Evolutionary conservation across 2,113 vertebrate genomes (phyloP).

Genomic region (Agelaius phoeniceus): DNA sequence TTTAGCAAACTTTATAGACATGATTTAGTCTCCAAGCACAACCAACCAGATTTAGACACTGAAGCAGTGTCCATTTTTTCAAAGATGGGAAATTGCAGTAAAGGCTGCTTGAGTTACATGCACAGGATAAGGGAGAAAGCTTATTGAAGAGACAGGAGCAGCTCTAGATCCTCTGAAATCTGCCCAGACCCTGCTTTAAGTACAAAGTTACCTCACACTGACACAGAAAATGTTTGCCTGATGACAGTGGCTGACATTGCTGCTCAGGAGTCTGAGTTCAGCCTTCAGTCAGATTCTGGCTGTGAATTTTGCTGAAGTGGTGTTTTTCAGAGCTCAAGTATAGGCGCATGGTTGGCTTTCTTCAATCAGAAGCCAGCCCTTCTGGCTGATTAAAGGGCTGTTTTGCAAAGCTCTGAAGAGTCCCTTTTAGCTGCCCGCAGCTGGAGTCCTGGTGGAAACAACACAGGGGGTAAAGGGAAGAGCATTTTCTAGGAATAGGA

Average conservation of each 20-base stretch:
- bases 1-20: not conserved
- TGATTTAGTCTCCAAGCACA: not conserved
- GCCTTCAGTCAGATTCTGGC: not conserved
- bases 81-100: not conserved
- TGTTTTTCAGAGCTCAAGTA: conserved; percentile 22
- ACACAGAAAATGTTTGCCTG: not conserved
- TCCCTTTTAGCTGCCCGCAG: not conserved
- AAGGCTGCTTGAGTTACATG: not conserved
- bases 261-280: not conserved
- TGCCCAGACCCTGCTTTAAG: not conserved
- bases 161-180: not conserved
- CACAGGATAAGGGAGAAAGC: not conserved
- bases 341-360: not conserved
- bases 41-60: not conserved
- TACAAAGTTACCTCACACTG: not conserved
- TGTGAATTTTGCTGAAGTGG: conserved; percentile 25
- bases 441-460: conserved; percentile 16
- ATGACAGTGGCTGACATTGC: not conserved
- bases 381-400: conserved; percentile 26
- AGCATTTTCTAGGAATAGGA: conserved; percentile 1
- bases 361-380: conserved; percentile 44
- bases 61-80: not conserved
- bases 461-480: not conserved
- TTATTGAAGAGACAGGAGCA: not conserved
- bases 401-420: conserved; percentile 47